A percentile compares a stretch with the other conserved stretches of the same genome.
Evolutionary conservation across 2,797 vertebrate genomes (phyloP).

Genomic region (Pyrocephalus nanus): DNA sequence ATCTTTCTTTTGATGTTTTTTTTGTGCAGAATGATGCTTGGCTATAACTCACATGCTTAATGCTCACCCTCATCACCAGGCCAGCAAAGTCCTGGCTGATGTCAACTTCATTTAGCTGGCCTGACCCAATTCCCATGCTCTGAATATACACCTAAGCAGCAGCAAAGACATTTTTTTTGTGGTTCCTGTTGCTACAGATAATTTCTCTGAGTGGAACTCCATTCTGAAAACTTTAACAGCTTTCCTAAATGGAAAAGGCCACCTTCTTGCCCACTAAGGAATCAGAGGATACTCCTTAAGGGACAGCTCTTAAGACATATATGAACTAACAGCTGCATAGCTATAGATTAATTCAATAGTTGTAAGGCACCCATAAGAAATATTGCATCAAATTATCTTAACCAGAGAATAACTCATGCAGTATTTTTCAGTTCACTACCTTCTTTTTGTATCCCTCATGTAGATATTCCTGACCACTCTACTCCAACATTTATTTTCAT

Average conservation of each 20-base stretch:
- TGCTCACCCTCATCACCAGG: neutral
- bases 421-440: neutral
- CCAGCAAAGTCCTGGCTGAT: neutral
- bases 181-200: neutral
- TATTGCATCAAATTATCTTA: neutral
- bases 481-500: neutral
- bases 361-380: neutral
- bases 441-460: rapidly evolving
- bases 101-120: neutral
- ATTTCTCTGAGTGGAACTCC: neutral
- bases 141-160: neutral
- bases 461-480: neutral
- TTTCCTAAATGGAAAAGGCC: neutral
- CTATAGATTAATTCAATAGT: neutral
- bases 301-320: neutral
- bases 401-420: neutral
- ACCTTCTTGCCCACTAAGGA: neutral
- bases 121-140: neutral
- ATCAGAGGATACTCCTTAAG: neutral
- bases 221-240: neutral
- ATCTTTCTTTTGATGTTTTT: neutral
- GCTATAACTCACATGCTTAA: neutral
- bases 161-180: neutral
- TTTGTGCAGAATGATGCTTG: neutral
- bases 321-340: neutral